Evolutionary conservation across 2,888 invertebrate species (phyloP), one percentile per base, ranked within the genome.

Genomic region (Oscheius onirici): DNA sequence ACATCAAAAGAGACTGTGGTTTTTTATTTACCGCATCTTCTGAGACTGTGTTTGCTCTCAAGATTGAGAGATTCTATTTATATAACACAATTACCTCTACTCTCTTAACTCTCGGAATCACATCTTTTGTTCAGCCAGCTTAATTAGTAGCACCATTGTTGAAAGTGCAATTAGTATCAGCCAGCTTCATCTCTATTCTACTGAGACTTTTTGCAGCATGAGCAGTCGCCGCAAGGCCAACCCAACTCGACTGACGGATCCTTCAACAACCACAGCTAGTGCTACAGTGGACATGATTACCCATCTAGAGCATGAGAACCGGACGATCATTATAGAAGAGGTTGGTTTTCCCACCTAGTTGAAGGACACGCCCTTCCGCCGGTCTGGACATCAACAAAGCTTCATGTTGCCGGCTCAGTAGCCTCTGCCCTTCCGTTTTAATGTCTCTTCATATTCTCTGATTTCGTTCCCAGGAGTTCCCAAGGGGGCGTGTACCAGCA

Each of bases 221-320:
- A 83, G 83, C 79, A 82, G 81, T 77, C 78, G 84, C 74, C 74
- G 84, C 73, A 84, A 84, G 77, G 78, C 84, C 20, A 79, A 81
- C 24, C 84, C 84, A 17, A 79, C 74, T 43, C 74, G 83, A 69
- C 52, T 55, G 26, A 46, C 28, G 17, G 24, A 40, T 20, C 46
- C 17, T 26, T 17, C 44, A 10, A 24, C 22, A 43, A 61, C 49
- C 10, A 26, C 49, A 22, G 8, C 17, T 10, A 17, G 8, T 2
- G 24, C 5, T 11, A 11, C 22, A 8, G 34, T 34, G 34, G 24
- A 22, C 40, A 66, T 66, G 66, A 66, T 66, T n/a, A 54, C 52
- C 22, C 66, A 66, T 40, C 20, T 63, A 26, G 63, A 63, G 22
- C 63, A 63, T 24, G 54, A 52, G 52, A 52, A 66, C 8, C 28